phyloP scores from a whole-genome alignment of 2,113 vertebrate genomes.

The Dromas ardeola region DNA sequence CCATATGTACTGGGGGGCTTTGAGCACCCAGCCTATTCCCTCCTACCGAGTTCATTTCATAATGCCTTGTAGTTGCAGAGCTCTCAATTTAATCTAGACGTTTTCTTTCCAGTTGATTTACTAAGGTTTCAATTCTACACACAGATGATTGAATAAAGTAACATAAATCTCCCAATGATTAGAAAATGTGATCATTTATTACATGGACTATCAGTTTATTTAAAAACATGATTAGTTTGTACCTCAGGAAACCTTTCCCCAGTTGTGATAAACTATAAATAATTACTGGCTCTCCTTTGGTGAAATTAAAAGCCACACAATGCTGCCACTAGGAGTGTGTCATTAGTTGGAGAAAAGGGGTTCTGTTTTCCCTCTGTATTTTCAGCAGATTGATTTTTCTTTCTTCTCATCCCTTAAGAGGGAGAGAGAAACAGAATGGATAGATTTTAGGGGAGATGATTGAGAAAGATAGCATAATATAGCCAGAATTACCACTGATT shows the following conservation, averaged over 20 bases:
- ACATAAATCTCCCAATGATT: slow-evolving; percentile 63
- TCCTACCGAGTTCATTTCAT: background rate
- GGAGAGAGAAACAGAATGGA: background rate
- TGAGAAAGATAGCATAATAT: background rate
- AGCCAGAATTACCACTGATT: background rate
- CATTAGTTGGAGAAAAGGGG: slow-evolving; percentile 26
- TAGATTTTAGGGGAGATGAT: background rate
- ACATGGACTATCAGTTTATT: slow-evolving; percentile 67
- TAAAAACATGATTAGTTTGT: slow-evolving; percentile 71
- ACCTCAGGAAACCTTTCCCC: slow-evolving; percentile 55
- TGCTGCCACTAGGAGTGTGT: slow-evolving; percentile 12
- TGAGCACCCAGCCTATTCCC: background rate
- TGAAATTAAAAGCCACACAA: slow-evolving; percentile 67
- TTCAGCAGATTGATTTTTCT: slow-evolving; percentile 25
- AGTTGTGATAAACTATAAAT: slow-evolving; percentile 68
- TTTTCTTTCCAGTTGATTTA: slow-evolving; percentile 55
- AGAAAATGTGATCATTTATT: slow-evolving; percentile 69
- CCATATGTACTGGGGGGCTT: background rate
- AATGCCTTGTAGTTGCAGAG: background rate
- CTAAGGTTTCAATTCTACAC: slow-evolving; percentile 27
- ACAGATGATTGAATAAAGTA: slow-evolving; percentile 30
- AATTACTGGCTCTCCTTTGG: slow-evolving; percentile 51
- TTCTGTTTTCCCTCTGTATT: background rate
- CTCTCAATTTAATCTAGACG: slow-evolving; percentile 22
- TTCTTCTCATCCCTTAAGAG: background rate